Conservation (phyloP, 23 tunicate species). For the Aplidium turbinatum region DNA sequence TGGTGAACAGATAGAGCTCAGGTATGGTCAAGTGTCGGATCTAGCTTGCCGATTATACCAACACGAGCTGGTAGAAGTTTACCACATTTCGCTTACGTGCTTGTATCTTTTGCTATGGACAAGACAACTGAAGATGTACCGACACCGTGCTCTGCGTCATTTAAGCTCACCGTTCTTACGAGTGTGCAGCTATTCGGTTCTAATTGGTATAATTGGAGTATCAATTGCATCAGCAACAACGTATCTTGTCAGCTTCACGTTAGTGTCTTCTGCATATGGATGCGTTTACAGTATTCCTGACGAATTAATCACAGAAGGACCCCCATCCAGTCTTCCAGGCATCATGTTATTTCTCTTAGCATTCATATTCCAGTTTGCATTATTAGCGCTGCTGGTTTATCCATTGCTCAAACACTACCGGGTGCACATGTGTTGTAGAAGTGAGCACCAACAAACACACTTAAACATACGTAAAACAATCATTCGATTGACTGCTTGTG, state of each 20-base stretch:
- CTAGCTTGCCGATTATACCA: constrained; percentile 52
- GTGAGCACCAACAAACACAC: neutral
- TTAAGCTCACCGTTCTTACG: constrained; percentile 39
- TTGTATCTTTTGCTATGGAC: constrained; percentile 46
- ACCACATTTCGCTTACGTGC: constrained; percentile 36
- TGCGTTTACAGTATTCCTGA: constrained; percentile 45
- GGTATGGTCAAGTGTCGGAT: constrained; percentile 31
- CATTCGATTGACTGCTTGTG: constrained; percentile 54
- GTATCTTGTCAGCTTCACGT: constrained; percentile 38
- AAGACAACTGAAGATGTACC: constrained; percentile 55
- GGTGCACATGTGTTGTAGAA: constrained; percentile 13
- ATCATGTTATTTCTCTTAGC: constrained; percentile 38
- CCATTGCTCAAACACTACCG: constrained; percentile 52
- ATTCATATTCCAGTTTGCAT: constrained; percentile 42
- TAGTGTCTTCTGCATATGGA: constrained; percentile 38
- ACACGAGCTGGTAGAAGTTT: constrained; percentile 43
- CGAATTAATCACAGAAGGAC: too few species aligned
- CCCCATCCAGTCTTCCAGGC: constrained; percentile 48
- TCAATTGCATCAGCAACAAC: constrained; percentile 28
- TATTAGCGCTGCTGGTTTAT: constrained; percentile 41
- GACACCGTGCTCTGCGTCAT: constrained; percentile 53
- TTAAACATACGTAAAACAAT: constrained; percentile 38
- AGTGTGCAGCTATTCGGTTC: constrained; percentile 23
- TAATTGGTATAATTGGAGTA: constrained; percentile 40
- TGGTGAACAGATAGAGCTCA: constrained; percentile 48